Evolutionary conservation across 2,797 vertebrate species (phyloP).

Genomic region (Sibirionetta formosa): DNA sequence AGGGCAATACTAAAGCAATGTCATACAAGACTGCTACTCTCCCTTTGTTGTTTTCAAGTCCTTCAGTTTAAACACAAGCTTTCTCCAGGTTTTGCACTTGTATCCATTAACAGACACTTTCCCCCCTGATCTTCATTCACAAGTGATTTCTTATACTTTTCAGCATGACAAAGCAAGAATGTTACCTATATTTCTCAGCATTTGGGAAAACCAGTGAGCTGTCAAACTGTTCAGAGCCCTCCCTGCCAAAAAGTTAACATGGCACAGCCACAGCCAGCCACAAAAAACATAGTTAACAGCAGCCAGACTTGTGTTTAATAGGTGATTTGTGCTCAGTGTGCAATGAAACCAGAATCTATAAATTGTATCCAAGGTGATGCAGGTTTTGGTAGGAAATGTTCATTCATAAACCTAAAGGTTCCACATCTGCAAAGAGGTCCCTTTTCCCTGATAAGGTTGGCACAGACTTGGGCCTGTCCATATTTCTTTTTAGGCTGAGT

Average conservation of each 20-base stretch:
- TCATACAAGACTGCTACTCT: background rate
- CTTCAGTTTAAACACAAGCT: background rate
- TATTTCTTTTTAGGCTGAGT: background rate
- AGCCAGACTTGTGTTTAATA: rapidly evolving
- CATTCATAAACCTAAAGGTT: background rate
- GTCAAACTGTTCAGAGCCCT: background rate
- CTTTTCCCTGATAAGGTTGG: background rate
- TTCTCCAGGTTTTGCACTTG: background rate
- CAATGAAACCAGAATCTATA: background rate
- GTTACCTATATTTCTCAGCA: background rate
- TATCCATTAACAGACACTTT: background rate
- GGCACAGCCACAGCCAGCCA: background rate
- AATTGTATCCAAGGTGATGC: background rate
- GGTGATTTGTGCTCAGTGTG: background rate
- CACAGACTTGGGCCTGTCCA: background rate
- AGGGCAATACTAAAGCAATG: background rate
- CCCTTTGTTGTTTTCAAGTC: background rate
- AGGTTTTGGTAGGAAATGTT: background rate
- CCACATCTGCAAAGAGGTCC: background rate
- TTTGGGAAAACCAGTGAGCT: background rate
- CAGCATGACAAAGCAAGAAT: background rate
- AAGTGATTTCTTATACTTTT: background rate
- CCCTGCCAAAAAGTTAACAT: background rate
- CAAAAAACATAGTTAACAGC: background rate
- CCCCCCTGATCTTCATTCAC: background rate